Base-by-base conservation (phyloP, 1,140 invertebrate genomes). In the Eueides isabella region DNA sequence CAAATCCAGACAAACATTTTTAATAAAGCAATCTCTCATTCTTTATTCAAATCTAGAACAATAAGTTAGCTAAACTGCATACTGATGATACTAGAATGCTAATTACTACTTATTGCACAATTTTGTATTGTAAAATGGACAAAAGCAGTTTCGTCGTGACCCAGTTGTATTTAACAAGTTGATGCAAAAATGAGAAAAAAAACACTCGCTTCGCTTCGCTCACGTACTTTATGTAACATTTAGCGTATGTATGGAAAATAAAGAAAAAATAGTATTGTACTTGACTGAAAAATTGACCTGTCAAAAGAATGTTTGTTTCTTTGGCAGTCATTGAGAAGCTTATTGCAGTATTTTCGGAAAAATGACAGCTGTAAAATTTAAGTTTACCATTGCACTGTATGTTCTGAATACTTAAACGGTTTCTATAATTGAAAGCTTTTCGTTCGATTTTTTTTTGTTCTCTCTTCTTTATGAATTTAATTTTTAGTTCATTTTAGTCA, bases 21-120 rank as follows among this genome's bases (percentile, higher is more conserved):
- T 55, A 23, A 55, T 9, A 11, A 44, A 19, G 16, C 41, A 19
- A 48, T 23, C n/a, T 26, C 11, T 23, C 31, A 55, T 31, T 55
- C 62, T 65, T 69, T 67, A 79, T 79, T 77, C 61, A 79, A 79
- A 63, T 76, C 33, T 69, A 74, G 71, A 79, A 79, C 78, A 79
- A 79, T 79, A 74, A 77, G 28, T 73, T 35, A 68, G 48, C 65
- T 69, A 71, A 71, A 77, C 77, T 74, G 75, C 72, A 74, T 74
- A 74, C 74, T 72, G 71, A 74, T 79, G 77, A 79, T 76, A 74
- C 71, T 61, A 55, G 67, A 76, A 76, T 76, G 76, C 73, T 79
- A 79, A 76, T 71, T 67, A 76, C 75, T 64, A 26, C 72, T 63
- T 65, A 71, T 79, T 79, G 64, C 71, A 48, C 71, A 72, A 77